Conservation (phyloP, 2,888 invertebrate genomes). For the Melieria crassipennis region DNA sequence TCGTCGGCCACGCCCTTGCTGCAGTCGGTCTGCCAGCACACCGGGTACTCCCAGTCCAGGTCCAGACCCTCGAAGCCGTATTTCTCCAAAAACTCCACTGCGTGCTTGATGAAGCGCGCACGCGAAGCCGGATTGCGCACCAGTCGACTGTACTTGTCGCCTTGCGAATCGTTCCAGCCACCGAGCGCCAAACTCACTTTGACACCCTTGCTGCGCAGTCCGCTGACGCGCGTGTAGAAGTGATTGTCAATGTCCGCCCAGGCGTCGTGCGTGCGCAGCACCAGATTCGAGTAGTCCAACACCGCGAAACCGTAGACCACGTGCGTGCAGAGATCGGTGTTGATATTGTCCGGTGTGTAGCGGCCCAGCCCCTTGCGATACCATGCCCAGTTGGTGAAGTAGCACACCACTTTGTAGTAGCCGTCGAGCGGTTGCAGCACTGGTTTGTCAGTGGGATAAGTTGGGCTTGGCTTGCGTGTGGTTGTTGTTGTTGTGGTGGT, state of each 20-base stretch:
- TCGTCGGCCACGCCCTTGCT: conserved; percentile 85
- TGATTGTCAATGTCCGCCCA: conserved; percentile 91
- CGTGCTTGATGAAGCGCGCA: conserved; percentile 78
- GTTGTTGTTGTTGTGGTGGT: conserved; percentile 55
- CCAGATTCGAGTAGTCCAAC: conserved; percentile 81
- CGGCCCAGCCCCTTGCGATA: conserved; percentile 84
- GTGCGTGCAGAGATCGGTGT: conserved; percentile 89
- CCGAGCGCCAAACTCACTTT: conserved; percentile 90
- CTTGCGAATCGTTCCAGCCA: conserved; percentile 95
- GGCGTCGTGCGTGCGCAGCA: conserved; percentile 84
- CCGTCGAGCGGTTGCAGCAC: conserved; percentile 70
- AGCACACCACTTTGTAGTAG: conserved; percentile 85
- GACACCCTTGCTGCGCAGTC: conserved; percentile 79
- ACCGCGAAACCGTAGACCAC: conserved; percentile 94
- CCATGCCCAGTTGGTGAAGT: conserved; percentile 96
- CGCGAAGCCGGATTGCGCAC: conserved; percentile 81
- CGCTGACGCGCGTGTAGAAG: conserved; percentile 86
- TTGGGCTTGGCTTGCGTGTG: conserved; percentile 55
- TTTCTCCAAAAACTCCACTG: conserved; percentile 79
- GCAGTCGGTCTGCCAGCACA: conserved; percentile 79
- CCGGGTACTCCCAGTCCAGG: conserved; percentile 94
- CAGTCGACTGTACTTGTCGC: conserved; percentile 87
- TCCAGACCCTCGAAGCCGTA: conserved; percentile 93
- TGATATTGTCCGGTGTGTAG: conserved; percentile 86
- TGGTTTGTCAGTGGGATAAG: conserved; percentile 58